phyloP scores from a whole-genome alignment of 2,797 vertebrate genomes.

The Syncerus caffer region DNA sequence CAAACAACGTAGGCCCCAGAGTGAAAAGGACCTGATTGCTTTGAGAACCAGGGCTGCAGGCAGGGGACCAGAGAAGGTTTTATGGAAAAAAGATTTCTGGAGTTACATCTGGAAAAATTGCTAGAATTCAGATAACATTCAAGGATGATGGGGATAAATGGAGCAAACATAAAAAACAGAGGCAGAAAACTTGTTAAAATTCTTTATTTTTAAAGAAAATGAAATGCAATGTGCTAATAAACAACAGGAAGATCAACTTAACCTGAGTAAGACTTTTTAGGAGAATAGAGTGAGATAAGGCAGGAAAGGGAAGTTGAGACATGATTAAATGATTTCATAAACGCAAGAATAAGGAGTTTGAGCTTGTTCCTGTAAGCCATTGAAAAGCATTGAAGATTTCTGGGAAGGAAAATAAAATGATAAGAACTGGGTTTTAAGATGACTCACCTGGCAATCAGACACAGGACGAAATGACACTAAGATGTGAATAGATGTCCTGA shows the following conservation, averaged over 20 bases:
- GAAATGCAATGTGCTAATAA: not conserved
- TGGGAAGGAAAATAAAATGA: conserved; percentile 7
- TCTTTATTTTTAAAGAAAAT: not conserved
- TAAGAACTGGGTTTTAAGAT: not conserved
- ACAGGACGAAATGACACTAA: not conserved
- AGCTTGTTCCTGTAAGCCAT: not conserved
- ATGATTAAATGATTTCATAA: conserved; percentile 18
- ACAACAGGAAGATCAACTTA: conserved; percentile 32
- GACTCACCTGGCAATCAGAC: not conserved
- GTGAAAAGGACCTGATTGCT: not conserved
- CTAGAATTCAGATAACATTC: not conserved
- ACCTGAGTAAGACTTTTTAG: conserved; percentile 22
- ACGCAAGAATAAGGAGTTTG: not conserved
- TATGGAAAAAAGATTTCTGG: not conserved
- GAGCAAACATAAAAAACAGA: not conserved
- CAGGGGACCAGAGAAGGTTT: not conserved
- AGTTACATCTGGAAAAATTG: not conserved
- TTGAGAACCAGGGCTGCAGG: not conserved
- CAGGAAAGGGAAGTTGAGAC: conserved; percentile 57
- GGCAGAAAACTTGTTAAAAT: not conserved
- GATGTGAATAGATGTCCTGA: not conserved
- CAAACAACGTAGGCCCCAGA: not conserved
- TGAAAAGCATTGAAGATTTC: not conserved
- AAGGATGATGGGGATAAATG: not conserved
- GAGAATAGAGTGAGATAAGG: conserved; percentile 59